Evolutionary conservation across 2,888 invertebrate genomes (phyloP).

Genomic region (Anorthoa munda): DNA sequence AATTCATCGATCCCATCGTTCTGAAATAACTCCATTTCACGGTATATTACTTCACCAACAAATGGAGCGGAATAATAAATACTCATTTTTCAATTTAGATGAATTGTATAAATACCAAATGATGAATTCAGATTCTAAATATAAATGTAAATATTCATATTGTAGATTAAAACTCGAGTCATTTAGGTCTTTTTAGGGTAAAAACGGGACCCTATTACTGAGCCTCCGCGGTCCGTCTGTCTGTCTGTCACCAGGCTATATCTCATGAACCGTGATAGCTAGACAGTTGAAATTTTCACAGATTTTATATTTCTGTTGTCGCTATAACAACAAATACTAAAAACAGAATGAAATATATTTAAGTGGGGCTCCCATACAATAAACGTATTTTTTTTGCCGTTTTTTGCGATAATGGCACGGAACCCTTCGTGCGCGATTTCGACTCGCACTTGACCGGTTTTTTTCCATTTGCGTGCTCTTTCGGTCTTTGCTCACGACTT

Average conservation of each 20-base stretch:
- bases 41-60: slow-evolving; percentile 33
- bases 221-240: no score
- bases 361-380: no score
- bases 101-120: slow-evolving; percentile 35
- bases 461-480: neutral
- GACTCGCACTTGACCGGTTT: neutral
- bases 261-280: no score
- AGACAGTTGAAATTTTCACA: no score
- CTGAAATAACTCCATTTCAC: slow-evolving; percentile 37
- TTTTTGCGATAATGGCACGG: no score
- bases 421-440: no score
- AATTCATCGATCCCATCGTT: slow-evolving; percentile 15
- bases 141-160: slow-evolving; percentile 42
- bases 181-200: neutral
- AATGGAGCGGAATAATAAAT: slow-evolving; percentile 59
- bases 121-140: slow-evolving; percentile 45
- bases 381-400: no score
- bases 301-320: no score
- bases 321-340: no score
- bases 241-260: no score
- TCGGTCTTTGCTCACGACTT: neutral
- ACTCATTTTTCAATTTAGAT: slow-evolving; percentile 50
- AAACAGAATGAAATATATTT: no score
- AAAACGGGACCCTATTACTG: no score
- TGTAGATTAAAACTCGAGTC: slow-evolving; percentile 21